phyloP scores from a whole-genome alignment of 23 tunicate species.

The Clavelina lepadiformis region DNA sequence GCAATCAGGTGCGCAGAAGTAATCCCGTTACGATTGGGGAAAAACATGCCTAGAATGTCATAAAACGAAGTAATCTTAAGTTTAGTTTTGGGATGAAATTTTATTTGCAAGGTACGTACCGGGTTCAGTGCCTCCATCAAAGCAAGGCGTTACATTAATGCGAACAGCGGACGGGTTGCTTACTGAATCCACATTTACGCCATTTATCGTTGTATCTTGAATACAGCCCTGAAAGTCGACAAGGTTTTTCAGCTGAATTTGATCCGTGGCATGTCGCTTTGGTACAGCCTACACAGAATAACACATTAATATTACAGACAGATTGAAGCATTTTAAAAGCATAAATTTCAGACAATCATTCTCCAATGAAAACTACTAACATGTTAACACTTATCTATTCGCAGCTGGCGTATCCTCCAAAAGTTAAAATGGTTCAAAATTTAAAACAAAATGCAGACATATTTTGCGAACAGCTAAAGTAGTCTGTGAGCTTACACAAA shows the following conservation, averaged over 20 bases:
- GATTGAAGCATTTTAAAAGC: no score
- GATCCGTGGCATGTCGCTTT: constrained; percentile 29
- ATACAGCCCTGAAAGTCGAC: constrained; percentile 72
- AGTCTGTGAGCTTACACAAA: no score
- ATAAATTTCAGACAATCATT: no score
- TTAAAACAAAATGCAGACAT: no score
- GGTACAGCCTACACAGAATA: constrained; percentile 41
- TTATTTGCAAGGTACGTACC: constrained; percentile 3
- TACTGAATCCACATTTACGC: constrained; percentile 13
- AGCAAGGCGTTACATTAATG: constrained; percentile 38
- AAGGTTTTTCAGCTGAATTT: constrained; percentile 31
- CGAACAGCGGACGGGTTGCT: constrained; percentile 5
- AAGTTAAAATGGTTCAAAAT: no score
- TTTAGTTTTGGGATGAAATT: background rate
- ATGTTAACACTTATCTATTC: no score
- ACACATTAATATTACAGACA: no score
- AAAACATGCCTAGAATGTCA: constrained; percentile 63
- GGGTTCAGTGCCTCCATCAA: constrained; percentile 26
- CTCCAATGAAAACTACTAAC: no score
- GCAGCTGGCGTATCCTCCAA: no score
- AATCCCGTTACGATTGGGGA: constrained; percentile 15
- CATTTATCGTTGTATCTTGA: constrained; percentile 26
- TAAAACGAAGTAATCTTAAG: background rate
- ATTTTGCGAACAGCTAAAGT: no score
- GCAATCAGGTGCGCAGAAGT: constrained; percentile 27